Evolutionary conservation across 1,140 invertebrate species (phyloP).

Genomic region (Elymnias hypermnestra): DNA sequence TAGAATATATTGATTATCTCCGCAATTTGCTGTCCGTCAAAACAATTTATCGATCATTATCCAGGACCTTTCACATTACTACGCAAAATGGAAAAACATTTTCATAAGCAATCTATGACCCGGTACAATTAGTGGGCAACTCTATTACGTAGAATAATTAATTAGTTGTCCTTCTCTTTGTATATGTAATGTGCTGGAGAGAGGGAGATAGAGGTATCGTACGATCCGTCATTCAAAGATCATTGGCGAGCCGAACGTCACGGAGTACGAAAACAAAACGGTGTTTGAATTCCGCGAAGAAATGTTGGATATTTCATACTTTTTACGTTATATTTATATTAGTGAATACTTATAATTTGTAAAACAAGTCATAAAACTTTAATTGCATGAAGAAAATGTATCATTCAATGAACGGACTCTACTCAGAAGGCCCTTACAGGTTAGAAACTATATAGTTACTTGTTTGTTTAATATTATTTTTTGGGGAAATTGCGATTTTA

Average conservation of each 20-base stretch:
- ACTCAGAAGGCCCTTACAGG: constrained; percentile 60
- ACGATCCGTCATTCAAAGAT: constrained; percentile 55
- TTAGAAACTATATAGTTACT: constrained; percentile 31
- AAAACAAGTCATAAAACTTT: too few relatives aligned
- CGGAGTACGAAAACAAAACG: constrained; percentile 57
- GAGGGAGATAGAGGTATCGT: constrained; percentile 48
- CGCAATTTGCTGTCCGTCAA: constrained; percentile 1
- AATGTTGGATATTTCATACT: constrained; percentile 40
- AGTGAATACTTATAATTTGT: constrained; percentile 26
- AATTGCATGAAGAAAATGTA: constrained; percentile 44
- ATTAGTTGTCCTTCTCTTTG: constrained; percentile 27
- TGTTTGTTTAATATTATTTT: neutral
- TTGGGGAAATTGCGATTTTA: too few relatives aligned
- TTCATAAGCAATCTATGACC: constrained; percentile 9
- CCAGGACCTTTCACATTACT: constrained; percentile 17
- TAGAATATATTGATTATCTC: constrained; percentile 2
- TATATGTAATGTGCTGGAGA: constrained; percentile 7
- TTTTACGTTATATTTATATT: constrained; percentile 29
- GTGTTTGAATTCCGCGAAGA: constrained; percentile 29
- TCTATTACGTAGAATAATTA: constrained; percentile 11
- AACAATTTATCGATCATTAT: constrained; percentile 18
- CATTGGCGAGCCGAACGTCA: constrained; percentile 51
- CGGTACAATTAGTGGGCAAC: constrained; percentile 10
- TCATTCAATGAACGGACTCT: constrained; percentile 57
- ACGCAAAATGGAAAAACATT: constrained; percentile 14